phyloP scores from a whole-genome alignment of 1,140 invertebrate genomes.

The Drosophila navojoa region DNA sequence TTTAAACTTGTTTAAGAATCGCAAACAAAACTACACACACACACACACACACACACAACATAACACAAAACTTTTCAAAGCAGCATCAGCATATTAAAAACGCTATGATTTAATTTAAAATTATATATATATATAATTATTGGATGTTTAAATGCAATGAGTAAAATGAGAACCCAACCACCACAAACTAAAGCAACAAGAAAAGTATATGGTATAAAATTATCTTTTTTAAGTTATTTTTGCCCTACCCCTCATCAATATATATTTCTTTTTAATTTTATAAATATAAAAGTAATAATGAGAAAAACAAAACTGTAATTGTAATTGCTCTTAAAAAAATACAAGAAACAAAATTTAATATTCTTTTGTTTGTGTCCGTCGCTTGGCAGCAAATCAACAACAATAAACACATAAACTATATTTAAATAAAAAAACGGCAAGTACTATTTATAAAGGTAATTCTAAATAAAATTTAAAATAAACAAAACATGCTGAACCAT shows the following conservation, averaged over 20 bases:
- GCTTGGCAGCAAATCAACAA: slow-evolving; percentile 55
- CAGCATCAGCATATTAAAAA: slow-evolving; percentile 70
- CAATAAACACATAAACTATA: slow-evolving; percentile 55
- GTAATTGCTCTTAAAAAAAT: slow-evolving; percentile 77
- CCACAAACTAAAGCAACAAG: slow-evolving; percentile 41
- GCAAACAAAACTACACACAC: slow-evolving; percentile 19
- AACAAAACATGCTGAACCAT: slow-evolving; percentile 34
- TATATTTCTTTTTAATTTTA: slow-evolving; percentile 81
- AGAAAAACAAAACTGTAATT: slow-evolving; percentile 78
- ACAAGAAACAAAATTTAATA: slow-evolving; percentile 73
- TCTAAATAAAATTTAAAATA: slow-evolving; percentile 68
- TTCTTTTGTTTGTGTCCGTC: slow-evolving; percentile 69
- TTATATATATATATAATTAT: slow-evolving; percentile 73
- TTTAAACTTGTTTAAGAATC: slow-evolving; percentile 39
- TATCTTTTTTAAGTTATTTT: slow-evolving; percentile 77
- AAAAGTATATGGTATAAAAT: slow-evolving; percentile 79
- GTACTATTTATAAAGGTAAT: slow-evolving; percentile 74
- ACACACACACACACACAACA: slow-evolving; percentile 15
- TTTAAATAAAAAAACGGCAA: slow-evolving; percentile 49
- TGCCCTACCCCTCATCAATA: slow-evolving; percentile 75
- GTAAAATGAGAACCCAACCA: slow-evolving; percentile 48
- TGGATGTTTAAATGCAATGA: slow-evolving; percentile 62
- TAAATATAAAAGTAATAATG: slow-evolving; percentile 82
- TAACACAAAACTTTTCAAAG: slow-evolving; percentile 55
- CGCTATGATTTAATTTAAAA: slow-evolving; percentile 79